Evolutionary conservation across 2,113 vertebrate species (phyloP), one percentile per base, ranked within the genome.

Genomic region (Oncorhynchus gorbuscha): DNA sequence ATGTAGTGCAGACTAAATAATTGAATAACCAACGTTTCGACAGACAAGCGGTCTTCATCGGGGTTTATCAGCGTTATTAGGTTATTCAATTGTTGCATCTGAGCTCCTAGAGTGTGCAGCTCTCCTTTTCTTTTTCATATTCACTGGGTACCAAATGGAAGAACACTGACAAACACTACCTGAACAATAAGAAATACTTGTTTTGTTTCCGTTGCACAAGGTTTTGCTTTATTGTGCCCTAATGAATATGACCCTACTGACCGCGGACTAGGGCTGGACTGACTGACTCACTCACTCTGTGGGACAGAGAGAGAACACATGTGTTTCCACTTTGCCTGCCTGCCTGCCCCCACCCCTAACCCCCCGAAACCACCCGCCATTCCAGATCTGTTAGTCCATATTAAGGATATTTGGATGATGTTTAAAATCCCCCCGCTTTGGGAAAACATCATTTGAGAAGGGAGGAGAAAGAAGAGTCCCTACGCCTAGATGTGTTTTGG

Each of bases 371-470:
- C 73, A 73, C 58, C 70, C 22, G 59, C 64, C 68, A 76, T 76
- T 81, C 78, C 75, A 71, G 74, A 83, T 81, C 70, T 72, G 73
- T 81, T 80, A 76, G 73, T 81, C 65, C 65, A 71, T 39, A 83
- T 77, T 86, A 84, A 64, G 62, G 77, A 78, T 86, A 72, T 86
- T 86, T 81, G 81, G 72, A 76, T 82, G 74, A 78, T 81, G 76
- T 79, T 75, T 83, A 75, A 77, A 83, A 80, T 75, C 76, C 77
- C 74, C 69, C 76, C 20, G 74, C 73, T 86, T 78, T 77, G 75
- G 74, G 51, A 81, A 90, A 89, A 90, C 84, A 91, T 78, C 4
- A 85, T 76, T 71, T 77, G 82, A 77, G 78, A 75, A 61, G 69
- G 45, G 18, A 48, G 79, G 51, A 75, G 78, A 75, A 82, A 76